Evolutionary conservation across 2,888 invertebrate species (phyloP).

Genomic region (Siphlonurus alternatus): DNA sequence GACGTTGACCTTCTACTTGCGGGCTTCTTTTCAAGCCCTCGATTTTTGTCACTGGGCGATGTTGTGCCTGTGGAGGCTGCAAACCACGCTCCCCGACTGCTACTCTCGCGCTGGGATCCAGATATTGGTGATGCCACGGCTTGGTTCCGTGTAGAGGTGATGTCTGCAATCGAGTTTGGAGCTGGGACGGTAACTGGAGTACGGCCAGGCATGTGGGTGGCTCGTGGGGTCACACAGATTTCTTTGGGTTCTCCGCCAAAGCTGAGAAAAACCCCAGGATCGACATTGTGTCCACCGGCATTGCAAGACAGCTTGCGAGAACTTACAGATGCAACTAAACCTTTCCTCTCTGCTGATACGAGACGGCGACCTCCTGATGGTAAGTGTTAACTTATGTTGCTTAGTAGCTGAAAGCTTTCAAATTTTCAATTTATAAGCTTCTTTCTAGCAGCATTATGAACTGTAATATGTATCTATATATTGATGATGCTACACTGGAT

Average conservation of each 20-base stretch:
- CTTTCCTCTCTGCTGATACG: background rate
- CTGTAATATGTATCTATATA: too few species aligned
- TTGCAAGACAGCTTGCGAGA: background rate
- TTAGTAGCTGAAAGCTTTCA: too few species aligned
- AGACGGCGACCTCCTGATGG: background rate
- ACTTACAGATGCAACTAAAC: background rate
- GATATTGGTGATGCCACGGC: background rate
- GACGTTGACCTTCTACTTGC: background rate
- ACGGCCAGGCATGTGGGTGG: background rate
- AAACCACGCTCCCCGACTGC: background rate
- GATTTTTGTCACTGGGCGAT: background rate
- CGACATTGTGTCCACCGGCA: background rate
- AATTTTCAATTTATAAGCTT: too few species aligned
- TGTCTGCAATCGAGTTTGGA: background rate
- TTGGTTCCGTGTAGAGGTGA: background rate
- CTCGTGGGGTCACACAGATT: background rate
- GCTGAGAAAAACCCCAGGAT: background rate
- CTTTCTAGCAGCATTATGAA: too few species aligned
- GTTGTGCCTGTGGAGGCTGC: background rate
- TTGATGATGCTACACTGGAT: too few species aligned
- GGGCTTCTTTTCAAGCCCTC: background rate
- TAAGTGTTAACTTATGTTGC: background rate
- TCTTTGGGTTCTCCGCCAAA: background rate
- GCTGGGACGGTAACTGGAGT: background rate
- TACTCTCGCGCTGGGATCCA: background rate